A percentile compares a stretch with the other conserved stretches of the same genome.
Evolutionary conservation across 2,797 vertebrate genomes (phyloP).

Genomic region (Phrynocephalus vlangalii): DNA sequence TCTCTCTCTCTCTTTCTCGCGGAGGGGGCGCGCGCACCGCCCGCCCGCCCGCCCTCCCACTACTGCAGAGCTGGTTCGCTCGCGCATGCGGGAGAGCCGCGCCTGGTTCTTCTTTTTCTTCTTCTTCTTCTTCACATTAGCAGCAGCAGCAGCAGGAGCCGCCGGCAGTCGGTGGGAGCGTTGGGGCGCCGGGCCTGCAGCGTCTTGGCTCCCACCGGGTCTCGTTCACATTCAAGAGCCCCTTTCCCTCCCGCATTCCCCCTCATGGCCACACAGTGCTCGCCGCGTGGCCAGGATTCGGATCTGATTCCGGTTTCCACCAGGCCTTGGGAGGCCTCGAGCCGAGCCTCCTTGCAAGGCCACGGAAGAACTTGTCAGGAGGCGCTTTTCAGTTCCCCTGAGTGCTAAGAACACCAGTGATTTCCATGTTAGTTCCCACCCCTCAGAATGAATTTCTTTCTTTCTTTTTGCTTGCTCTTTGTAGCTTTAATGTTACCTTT

Average conservation of each 20-base stretch:
- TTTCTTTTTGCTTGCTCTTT: too few relatives aligned
- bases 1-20: not conserved
- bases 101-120: constrained; percentile 9
- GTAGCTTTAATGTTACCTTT: too few relatives aligned
- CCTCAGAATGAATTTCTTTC: too few relatives aligned
- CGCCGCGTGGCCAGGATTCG: not conserved
- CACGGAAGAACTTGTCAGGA: constrained; percentile 10
- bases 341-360: constrained; percentile 19
- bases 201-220: not conserved
- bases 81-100: constrained; percentile 41
- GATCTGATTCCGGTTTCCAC: not conserved
- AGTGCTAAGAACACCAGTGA: not conserved
- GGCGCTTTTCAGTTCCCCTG: too few relatives aligned
- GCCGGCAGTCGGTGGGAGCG: too few relatives aligned
- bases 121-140: not conserved
- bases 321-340: constrained; percentile 1
- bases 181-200: not conserved
- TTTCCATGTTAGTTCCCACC: too few relatives aligned
- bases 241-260: too few relatives aligned
- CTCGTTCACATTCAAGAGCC: not conserved
- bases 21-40: not conserved
- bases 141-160: too few relatives aligned
- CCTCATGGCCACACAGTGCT: not conserved
- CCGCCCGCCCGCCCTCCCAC: not conserved
- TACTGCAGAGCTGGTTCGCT: constrained; percentile 38